Percentiles rank a stretch among this genome's conserved stretches.
Evolutionary conservation across 2,797 vertebrate genomes (phyloP).

Genomic region (Anableps anableps): DNA sequence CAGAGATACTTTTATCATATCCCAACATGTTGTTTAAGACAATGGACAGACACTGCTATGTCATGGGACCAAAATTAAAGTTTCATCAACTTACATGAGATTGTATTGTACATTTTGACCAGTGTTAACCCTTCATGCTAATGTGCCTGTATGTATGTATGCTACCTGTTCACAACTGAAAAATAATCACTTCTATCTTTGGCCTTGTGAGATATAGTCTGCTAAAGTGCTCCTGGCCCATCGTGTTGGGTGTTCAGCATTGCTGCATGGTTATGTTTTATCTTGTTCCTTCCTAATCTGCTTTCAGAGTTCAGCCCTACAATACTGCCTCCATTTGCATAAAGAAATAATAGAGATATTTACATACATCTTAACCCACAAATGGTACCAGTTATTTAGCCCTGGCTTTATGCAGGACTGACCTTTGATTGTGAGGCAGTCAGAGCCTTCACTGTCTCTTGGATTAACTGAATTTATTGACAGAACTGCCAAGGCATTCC

Average conservation of each 20-base stretch:
- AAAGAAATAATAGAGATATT: conserved; percentile 40
- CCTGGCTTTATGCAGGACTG: conserved; percentile 36
- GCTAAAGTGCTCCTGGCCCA: conserved; percentile 34
- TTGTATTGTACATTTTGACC: background rate
- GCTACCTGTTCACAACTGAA: conserved; percentile 27
- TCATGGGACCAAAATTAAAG: background rate
- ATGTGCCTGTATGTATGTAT: conserved; percentile 14
- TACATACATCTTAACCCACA: conserved; percentile 30
- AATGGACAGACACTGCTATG: background rate
- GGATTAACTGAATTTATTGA: conserved; percentile 45
- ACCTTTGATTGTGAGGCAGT: conserved; percentile 44
- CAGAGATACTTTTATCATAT: background rate
- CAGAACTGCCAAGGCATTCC: conserved; percentile 14
- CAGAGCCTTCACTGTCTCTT: conserved; percentile 25
- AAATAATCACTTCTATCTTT: conserved; percentile 43
- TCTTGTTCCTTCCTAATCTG: conserved; percentile 50
- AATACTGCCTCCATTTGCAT: conserved; percentile 22
- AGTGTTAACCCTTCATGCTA: background rate
- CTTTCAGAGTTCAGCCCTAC: conserved; percentile 53
- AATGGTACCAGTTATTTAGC: conserved; percentile 37
- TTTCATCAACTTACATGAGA: background rate
- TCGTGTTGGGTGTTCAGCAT: conserved; percentile 49
- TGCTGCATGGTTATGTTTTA: conserved; percentile 58
- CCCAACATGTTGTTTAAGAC: background rate
- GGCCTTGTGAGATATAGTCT: conserved; percentile 55